Evolutionary conservation across 1,140 invertebrate species (phyloP).

Genomic region (Pararge aegeria): DNA sequence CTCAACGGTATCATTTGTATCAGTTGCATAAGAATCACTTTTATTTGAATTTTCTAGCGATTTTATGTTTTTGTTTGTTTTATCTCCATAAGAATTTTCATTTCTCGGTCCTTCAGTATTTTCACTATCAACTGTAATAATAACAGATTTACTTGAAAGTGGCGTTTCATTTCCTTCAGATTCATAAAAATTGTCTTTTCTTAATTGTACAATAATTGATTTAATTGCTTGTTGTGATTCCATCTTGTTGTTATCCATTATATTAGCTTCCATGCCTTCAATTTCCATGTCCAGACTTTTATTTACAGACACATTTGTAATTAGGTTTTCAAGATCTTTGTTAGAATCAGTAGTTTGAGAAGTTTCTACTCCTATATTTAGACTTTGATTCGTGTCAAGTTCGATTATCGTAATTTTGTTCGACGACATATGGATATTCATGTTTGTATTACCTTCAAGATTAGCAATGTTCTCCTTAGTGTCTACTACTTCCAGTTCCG

Average conservation of each 20-base stretch:
- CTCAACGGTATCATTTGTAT: background rate
- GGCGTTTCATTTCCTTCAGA: background rate
- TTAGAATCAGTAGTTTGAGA: too few relatives aligned
- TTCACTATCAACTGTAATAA: background rate
- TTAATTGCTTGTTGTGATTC: background rate
- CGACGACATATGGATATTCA: background rate
- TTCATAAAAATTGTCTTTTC: background rate
- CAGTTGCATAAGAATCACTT: background rate
- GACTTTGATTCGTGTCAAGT: background rate
- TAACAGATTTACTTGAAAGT: background rate
- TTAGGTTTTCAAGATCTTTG: too few relatives aligned
- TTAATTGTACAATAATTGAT: background rate
- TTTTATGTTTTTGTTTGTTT: background rate
- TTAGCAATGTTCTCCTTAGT: too few relatives aligned
- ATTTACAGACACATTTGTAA: background rate
- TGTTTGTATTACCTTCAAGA: too few relatives aligned
- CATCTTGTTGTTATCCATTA: background rate
- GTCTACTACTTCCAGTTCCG: too few relatives aligned
- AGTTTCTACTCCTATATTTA: background rate
- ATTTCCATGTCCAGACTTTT: background rate
- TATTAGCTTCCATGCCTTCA: background rate
- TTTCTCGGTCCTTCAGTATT: background rate
- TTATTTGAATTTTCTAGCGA: constrained; percentile 4
- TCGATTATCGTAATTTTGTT: background rate
- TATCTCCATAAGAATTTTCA: background rate